Conservation (phyloP, 2,888 invertebrate genomes). For the Folsomia manolachei region DNA sequence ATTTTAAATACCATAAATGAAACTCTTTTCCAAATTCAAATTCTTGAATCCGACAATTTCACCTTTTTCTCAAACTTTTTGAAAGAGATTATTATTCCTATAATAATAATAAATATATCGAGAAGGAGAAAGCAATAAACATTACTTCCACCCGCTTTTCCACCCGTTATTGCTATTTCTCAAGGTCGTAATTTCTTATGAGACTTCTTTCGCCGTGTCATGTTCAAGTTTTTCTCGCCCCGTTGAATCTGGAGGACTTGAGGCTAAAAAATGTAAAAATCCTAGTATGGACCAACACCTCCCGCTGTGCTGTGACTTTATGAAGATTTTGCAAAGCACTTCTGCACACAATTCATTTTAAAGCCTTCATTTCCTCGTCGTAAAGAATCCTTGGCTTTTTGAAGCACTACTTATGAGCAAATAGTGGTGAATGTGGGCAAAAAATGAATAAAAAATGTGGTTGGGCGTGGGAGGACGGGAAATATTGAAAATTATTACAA, state of each 20-base stretch:
- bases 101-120: constrained; percentile 5
- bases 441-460: not conserved
- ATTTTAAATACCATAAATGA: no score
- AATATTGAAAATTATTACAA: not conserved
- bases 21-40: not conserved
- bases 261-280: no score
- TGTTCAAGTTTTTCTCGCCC: not conserved
- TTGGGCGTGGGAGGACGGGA: not conserved
- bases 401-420: no score
- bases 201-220: not conserved
- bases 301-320: not conserved
- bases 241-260: not conserved
- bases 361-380: not conserved
- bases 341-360: not conserved
- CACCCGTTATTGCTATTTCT: not conserved
- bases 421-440: no score
- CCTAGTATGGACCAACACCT: no score
- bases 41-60: not conserved
- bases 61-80: constrained; percentile 3
- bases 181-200: constrained; percentile 17
- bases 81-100: not conserved
- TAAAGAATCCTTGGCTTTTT: no score
- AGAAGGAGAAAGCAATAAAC: not conserved
- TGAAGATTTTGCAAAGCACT: not conserved
- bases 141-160: not conserved